phyloP scores from a whole-genome alignment of 1,140 invertebrate genomes.

The Cydia fagiglandana region DNA sequence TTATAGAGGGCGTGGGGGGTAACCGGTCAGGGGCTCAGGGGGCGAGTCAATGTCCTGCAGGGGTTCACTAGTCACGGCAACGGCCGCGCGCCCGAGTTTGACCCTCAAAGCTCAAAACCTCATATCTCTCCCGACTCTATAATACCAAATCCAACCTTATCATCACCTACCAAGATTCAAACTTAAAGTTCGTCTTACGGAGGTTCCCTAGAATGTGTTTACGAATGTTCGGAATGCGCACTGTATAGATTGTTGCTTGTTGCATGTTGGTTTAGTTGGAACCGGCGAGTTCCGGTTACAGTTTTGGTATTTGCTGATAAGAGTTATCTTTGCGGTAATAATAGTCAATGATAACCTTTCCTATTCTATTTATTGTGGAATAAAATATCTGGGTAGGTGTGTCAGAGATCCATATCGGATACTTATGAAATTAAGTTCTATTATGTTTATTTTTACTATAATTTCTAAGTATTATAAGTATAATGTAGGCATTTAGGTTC shows the following conservation, averaged over 20 bases:
- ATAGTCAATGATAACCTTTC: background rate
- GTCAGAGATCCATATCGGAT: background rate
- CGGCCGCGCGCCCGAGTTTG: constrained; percentile 17
- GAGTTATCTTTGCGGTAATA: background rate
- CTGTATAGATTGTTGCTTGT: constrained; percentile 2
- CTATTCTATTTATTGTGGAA: background rate
- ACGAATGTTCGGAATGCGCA: constrained; percentile 20
- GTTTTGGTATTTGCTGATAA: constrained; percentile 18
- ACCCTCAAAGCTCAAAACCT: constrained; percentile 19
- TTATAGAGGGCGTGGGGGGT: constrained; percentile 19
- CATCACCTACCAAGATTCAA: background rate
- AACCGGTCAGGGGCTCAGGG: constrained; percentile 25
- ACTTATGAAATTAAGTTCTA: background rate
- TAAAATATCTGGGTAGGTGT: background rate
- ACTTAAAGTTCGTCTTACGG: background rate
- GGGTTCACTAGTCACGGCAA: constrained; percentile 16
- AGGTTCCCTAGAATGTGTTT: constrained; percentile 1
- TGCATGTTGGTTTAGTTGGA: constrained; percentile 18
- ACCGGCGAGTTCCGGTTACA: constrained; percentile 7
- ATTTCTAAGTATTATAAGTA: no score
- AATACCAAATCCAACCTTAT: background rate
- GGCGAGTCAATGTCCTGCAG: constrained; percentile 28
- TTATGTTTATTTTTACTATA: no score
- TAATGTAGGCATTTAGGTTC: no score
- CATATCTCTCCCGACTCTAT: background rate